Evolutionary conservation across 2,888 invertebrate species (phyloP).

Genomic region (Liodrosophila aerea): DNA sequence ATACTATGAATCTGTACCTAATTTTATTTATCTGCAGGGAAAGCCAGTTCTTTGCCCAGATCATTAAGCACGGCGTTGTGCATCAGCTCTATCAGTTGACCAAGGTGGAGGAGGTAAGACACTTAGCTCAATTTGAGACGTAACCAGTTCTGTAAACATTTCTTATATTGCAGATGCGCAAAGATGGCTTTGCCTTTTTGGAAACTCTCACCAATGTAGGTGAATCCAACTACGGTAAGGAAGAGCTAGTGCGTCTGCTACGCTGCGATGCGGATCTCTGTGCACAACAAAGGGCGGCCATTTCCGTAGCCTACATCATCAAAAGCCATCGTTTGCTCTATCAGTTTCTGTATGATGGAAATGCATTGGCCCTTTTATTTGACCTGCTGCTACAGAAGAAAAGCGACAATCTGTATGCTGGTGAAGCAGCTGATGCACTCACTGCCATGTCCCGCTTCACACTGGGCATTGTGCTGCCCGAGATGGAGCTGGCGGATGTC

Average conservation of each 20-base stretch:
- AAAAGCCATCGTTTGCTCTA: slow-evolving; percentile 79
- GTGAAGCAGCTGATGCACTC: slow-evolving; percentile 80
- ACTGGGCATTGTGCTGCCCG: slow-evolving; percentile 73
- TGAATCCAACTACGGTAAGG: slow-evolving; percentile 82
- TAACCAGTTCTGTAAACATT: not conserved
- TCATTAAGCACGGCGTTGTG: slow-evolving; percentile 80
- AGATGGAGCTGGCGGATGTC: slow-evolving; percentile 43
- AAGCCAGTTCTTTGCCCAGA: slow-evolving; percentile 81
- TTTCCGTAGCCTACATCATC: slow-evolving; percentile 80
- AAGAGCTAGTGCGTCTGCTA: slow-evolving; percentile 79
- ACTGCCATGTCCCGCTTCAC: slow-evolving; percentile 79
- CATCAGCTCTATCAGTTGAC: slow-evolving; percentile 80
- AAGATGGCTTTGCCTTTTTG: slow-evolving; percentile 76
- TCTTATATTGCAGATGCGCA: slow-evolving; percentile 65
- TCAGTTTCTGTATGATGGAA: slow-evolving; percentile 80
- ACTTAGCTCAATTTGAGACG: not conserved
- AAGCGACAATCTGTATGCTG: slow-evolving; percentile 69
- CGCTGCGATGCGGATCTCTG: slow-evolving; percentile 71
- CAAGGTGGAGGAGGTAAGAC: slow-evolving; percentile 75
- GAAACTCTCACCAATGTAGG: slow-evolving; percentile 81
- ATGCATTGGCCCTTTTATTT: slow-evolving; percentile 77
- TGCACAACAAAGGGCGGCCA: slow-evolving; percentile 80
- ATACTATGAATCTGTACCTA: too few relatives aligned
- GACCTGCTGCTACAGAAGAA: slow-evolving; percentile 77
- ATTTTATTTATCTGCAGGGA: slow-evolving; percentile 60